Conservation (phyloP, 2,113 vertebrate species). For the Meles meles region DNA sequence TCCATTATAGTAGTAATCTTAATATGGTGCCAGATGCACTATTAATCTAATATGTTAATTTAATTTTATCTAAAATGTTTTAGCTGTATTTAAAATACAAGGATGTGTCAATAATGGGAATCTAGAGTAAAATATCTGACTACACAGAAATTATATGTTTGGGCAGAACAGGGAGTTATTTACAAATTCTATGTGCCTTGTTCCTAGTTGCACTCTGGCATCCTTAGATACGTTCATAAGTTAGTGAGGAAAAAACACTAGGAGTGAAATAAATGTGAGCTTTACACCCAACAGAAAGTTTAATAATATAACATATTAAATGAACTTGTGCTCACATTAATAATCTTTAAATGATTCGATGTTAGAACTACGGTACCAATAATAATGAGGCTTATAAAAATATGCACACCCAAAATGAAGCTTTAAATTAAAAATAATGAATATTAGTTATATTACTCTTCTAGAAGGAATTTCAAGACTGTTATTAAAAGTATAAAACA, state of each 20-base stretch:
- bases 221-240: not conserved
- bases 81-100: not conserved
- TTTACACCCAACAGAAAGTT: not conserved
- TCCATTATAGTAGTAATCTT: not conserved
- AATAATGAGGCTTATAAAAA: constrained; percentile 41
- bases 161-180: not conserved
- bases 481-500: constrained; percentile 69
- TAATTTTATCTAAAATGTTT: not conserved
- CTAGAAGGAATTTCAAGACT: constrained; percentile 55
- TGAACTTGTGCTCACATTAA: constrained; percentile 28
- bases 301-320: constrained; percentile 48
- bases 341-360: constrained; percentile 34
- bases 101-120: not conserved
- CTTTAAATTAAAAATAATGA: constrained; percentile 66
- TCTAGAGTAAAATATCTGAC: not conserved
- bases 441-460: constrained; percentile 53
- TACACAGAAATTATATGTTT: not conserved
- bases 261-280: not conserved
- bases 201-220: not conserved
- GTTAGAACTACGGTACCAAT: not conserved
- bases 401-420: constrained; percentile 18
- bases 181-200: not conserved
- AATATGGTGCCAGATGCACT: not conserved
- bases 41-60: not conserved
- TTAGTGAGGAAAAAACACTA: not conserved